A percentile compares a stretch with the other conserved stretches of the same genome.
phyloP scores from a whole-genome alignment of 2,113 vertebrate species.

The Casuarius casuarius region DNA sequence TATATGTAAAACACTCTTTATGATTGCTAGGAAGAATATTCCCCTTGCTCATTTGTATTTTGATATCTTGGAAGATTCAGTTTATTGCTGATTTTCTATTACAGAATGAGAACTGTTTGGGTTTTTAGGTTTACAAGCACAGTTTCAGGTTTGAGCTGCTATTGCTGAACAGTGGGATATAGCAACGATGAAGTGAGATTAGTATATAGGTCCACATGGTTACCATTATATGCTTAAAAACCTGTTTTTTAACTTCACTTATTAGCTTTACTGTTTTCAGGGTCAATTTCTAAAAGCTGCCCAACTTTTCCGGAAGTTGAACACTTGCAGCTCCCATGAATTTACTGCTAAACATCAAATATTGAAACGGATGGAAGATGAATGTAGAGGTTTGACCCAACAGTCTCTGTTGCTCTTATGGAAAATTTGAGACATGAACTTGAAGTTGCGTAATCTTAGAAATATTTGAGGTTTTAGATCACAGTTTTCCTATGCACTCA shows the following conservation, averaged over 20 bases:
- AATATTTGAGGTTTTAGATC: conserved; percentile 1
- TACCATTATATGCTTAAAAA: conserved; percentile 26
- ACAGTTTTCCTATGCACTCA: not conserved
- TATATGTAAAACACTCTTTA: not conserved
- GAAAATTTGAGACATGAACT: conserved; percentile 28
- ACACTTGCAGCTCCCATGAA: conserved; percentile 18
- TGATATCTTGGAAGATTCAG: conserved; percentile 23
- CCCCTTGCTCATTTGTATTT: not conserved
- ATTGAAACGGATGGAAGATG: conserved; percentile 39
- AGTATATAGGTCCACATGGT: not conserved
- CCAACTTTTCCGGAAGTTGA: conserved; percentile 12
- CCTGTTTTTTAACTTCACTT: not conserved
- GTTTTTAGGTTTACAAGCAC: not conserved
- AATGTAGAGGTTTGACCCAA: conserved; percentile 36
- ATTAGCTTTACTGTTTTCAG: not conserved
- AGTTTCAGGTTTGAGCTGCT: not conserved
- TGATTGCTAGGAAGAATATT: not conserved
- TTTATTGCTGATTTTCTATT: conserved; percentile 23
- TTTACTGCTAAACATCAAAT: conserved; percentile 31
- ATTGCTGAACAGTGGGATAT: not conserved
- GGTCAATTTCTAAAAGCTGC: conserved; percentile 2
- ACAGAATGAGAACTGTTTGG: not conserved
- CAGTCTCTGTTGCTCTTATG: not conserved
- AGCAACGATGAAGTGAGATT: not conserved
- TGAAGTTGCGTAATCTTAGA: not conserved